Evolutionary conservation across 2,888 invertebrate species (phyloP), one percentile per base, ranked within the genome.

Genomic region (Mechanitis messenoides): DNA sequence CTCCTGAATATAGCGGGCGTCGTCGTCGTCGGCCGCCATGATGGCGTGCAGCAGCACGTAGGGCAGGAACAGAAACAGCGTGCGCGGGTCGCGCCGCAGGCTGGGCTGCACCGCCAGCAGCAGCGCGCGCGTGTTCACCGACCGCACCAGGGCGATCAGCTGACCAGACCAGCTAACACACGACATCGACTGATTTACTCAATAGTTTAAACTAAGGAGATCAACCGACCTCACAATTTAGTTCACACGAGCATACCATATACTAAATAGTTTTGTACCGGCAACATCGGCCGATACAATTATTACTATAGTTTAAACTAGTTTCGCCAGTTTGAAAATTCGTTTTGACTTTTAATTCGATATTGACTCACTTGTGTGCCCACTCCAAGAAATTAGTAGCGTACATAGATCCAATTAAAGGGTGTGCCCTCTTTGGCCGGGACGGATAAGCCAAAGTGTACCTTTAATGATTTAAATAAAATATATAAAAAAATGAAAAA

Each of bases 51-150:
- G 71, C 9, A 95, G 77, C 46, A 95, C 93, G 70, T 95, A 93
- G 0, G 96, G 96, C 60, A 96, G 85, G 75, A 95, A 95, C 59
- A 94, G 92, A 76, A 94, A 93, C 63, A 95, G 79, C 20, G 94
- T 93, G 73, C 93, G 92, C 53, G 92, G 91, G 76, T 95, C 95
- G 63, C 94, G 92, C 35, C 93, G 92, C 82, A 96, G 93, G 71
- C 95, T 94, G 0, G 95, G 94, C 68, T 93, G 92, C 47, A 95
- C 95, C 0, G 93, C 93, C 68, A 92, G 91, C 42, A 96, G 77
- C 28, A 95, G 83, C 58, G 91, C 91, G 46, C 91, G 91, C 2
- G 92, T 91, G 55, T 91, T 91, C 46, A 92, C 90, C 0, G 92
- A 90, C 31, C 92, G 90, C 46, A 95, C 91, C 1, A 90, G 83